Conservation (phyloP, 2,113 vertebrate genomes). For the Heterotis niloticus region DNA sequence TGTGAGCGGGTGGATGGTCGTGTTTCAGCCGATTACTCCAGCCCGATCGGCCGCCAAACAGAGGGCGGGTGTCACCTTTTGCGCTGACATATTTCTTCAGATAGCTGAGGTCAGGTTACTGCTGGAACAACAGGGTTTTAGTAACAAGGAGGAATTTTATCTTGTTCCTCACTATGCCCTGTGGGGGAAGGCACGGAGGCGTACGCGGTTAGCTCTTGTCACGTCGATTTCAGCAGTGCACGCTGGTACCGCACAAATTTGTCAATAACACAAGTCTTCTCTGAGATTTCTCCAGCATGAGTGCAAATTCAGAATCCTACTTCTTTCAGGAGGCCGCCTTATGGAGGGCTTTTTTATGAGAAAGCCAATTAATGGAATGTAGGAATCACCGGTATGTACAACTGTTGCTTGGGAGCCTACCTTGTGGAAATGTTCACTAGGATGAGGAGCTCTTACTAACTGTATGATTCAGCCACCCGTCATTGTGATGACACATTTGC, state of each 20-base stretch:
- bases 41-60: slow-evolving; percentile 32
- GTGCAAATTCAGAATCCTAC: too few relatives aligned
- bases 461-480: too few relatives aligned
- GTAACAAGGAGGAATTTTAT: slow-evolving; percentile 32
- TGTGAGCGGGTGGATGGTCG: slow-evolving; percentile 30
- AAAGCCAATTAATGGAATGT: too few relatives aligned
- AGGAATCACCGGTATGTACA: too few relatives aligned
- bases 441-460: too few relatives aligned
- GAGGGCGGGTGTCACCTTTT: slow-evolving; percentile 39
- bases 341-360: too few relatives aligned
- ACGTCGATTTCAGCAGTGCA: slow-evolving; percentile 1
- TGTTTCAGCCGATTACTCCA: slow-evolving; percentile 42
- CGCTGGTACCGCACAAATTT: background rate
- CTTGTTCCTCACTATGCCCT: slow-evolving; percentile 14
- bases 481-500: too few relatives aligned
- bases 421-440: too few relatives aligned
- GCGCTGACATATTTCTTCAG: slow-evolving; percentile 32
- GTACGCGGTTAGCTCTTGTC: background rate
- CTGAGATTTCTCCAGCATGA: too few relatives aligned
- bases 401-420: too few relatives aligned
- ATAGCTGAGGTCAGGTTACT: slow-evolving; percentile 35
- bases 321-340: too few relatives aligned
- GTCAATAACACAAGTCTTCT: background rate
- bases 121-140: slow-evolving; percentile 24
- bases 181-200: slow-evolving; percentile 4